Percentiles rank a stretch among this genome's conserved stretches.
These are phyloP conservation scores for Drosophila sp. DNA, from an alignment of 1,140 invertebrate species.

Conservation along the genomic window DNA sequence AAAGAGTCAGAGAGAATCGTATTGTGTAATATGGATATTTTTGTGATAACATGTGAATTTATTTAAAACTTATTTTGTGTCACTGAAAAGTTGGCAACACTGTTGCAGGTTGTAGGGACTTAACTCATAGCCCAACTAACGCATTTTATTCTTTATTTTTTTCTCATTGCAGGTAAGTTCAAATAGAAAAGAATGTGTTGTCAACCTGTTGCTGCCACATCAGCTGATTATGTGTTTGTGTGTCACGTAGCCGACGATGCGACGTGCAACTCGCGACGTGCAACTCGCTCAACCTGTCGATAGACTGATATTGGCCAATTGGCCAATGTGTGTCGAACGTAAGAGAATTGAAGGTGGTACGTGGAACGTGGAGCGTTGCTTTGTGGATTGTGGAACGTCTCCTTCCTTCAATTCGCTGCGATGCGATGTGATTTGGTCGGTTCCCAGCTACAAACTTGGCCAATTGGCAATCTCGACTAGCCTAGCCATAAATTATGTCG, in stretches of 20 bases:
- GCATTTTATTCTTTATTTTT: conserved; percentile 55
- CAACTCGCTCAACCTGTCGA: conserved; percentile 77
- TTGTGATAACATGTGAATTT: no score
- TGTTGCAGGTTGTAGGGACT: conserved; percentile 28
- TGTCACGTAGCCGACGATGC: conserved; percentile 42
- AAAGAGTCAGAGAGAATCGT: no score
- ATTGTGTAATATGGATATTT: no score
- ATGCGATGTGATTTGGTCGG: not conserved
- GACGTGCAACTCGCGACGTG: conserved; percentile 41
- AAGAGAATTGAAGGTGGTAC: no score
- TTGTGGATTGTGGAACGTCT: conserved; percentile 29
- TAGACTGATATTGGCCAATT: conserved; percentile 55
- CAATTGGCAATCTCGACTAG: conserved; percentile 56
- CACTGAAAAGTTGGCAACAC: not conserved
- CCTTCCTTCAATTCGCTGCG: conserved; percentile 14
- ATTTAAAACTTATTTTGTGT: no score
- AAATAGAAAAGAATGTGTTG: not conserved
- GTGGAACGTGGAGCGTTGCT: no score
- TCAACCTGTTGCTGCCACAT: conserved; percentile 54
- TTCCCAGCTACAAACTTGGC: conserved; percentile 42
- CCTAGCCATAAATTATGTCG: conserved; percentile 77
- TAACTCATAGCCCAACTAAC: conserved; percentile 44
- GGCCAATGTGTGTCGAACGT: conserved; percentile 57
- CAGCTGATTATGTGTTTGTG: conserved; percentile 54
- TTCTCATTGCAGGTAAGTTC: conserved; percentile 66